Evolutionary conservation across 2,888 invertebrate species (phyloP), one percentile per base, ranked within the genome.

Genomic region (Allolobophora icterica): DNA sequence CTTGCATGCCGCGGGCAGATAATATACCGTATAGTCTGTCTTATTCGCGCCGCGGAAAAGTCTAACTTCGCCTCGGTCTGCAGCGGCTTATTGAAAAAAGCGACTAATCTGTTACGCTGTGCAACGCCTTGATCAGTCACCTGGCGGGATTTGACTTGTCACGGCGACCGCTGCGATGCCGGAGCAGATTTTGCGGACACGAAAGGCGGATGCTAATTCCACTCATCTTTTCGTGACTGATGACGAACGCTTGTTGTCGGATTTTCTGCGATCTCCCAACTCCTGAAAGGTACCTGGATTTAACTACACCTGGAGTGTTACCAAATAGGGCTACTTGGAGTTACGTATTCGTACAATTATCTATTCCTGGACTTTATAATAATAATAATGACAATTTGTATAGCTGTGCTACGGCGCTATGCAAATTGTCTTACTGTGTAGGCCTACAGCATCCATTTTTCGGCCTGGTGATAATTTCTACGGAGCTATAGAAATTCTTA

Each of bases 1-100:
- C 8, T 71, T 71, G 71, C 71, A n/a, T 71, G 71, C 71, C n/a
- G 71, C n/a, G 17, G n/a, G 0, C 71, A 71, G 71, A 30, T n/a
- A n/a, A n/a, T n/a, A n/a, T 71, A n/a, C 71, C 71, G 71, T 71
- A n/a, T n/a, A 71, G 71, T n/a, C 71, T n/a, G 71, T n/a, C 71
- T 2, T 71, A 71, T 71, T 71, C 71, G 71, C 71, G 71, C 71
- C 71, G 71, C 11, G 17, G 71, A 30, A 30, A n/a, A 71, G 71
- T n/a, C 71, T 5, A n/a, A 71, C 30, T n/a, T 71, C 52, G 71
- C 71, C 11, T 71, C 71, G 71, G 30, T 71, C 71, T 2, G n/a
- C n/a, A n/a, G 71, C 71, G 11, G 71, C 71, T 71, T n/a, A n/a
- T 30, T n/a, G 30, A n/a, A n/a, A 71, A n/a, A 3, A 71, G 24